Evolutionary conservation across 2,888 invertebrate species (phyloP), one percentile per base, ranked within the genome.

Genomic region (Trisateles emortualis): DNA sequence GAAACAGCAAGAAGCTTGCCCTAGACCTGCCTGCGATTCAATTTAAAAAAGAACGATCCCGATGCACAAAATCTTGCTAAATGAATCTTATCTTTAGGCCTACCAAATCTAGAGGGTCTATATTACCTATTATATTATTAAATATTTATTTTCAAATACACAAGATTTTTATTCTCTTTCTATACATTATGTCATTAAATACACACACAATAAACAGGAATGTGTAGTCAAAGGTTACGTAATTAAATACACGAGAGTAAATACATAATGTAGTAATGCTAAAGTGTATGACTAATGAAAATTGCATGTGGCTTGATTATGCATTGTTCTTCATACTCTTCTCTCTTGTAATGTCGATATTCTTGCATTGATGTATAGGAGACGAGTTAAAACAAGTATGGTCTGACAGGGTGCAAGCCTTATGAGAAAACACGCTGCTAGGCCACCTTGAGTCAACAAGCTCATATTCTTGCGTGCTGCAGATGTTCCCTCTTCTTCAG

Each of bases 381-480:
- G 81, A 69, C 72, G 70, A 74, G 87, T 92, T 90, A 73, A 83
- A 93, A 92, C 93, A 93, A 93, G 93, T 93, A 93, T 93, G 93
- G 93, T 93, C 93, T 93, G 93, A 93, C 92, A 93, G 93, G 93
- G 93, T 93, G 93, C 92, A 90, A 90, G 84, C 86, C 87, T 88
- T 87, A 86, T 36, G 67, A 83, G 90, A 92, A 90, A 93, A 93
- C 93, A 93, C 93, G 88, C 93, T 93, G 93, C 93, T 86, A 93
- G 93, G 92, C 93, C 93, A 93, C 92, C 93, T 93, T 93, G 93
- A 75, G 64, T 83, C 88, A 92, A 85, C 90, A 74, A 71, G 75
- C 82, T 85, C 73, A 56, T 44, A 42, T 53, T 59, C 53, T 65
- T 58, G 52, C 19, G 44, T 16, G 45, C 51, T 68, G 55, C 57